Percentiles rank a stretch among this genome's conserved stretches.
Evolutionary conservation across 2,888 invertebrate species (phyloP).

Genomic region (Mimumesa dahlbomi): DNA sequence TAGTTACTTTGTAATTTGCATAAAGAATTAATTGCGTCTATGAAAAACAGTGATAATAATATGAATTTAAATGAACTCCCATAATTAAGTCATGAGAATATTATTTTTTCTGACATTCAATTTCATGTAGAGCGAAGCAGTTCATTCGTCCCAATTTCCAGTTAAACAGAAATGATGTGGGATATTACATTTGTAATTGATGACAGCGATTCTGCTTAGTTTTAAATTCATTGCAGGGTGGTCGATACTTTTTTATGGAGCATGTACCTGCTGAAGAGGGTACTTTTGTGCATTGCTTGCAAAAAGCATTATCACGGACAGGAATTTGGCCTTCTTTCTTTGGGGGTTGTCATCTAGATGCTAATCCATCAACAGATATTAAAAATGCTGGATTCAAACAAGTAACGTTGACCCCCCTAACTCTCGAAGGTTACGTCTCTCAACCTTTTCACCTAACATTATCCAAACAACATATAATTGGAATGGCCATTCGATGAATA

Average conservation of each 20-base stretch:
- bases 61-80: too few relatives aligned
- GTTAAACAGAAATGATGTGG: too few relatives aligned
- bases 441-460: conserved; percentile 69
- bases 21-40: too few relatives aligned
- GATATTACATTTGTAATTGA: too few relatives aligned
- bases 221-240: conserved; percentile 63
- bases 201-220: too few relatives aligned
- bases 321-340: conserved; percentile 75
- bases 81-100: too few relatives aligned
- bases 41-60: too few relatives aligned
- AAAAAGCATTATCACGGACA: conserved; percentile 68
- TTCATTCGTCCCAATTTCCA: too few relatives aligned
- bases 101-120: neutral
- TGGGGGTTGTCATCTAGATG: conserved; percentile 72
- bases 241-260: conserved; percentile 74
- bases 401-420: conserved; percentile 64
- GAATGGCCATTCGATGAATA: conserved; percentile 69
- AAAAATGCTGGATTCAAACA: conserved; percentile 65
- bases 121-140: neutral
- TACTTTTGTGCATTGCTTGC: conserved; percentile 65
- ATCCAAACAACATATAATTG: conserved; percentile 71
- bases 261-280: conserved; percentile 68
- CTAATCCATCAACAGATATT: conserved; percentile 65
- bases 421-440: conserved; percentile 70
- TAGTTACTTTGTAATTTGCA: too few relatives aligned